Base-by-base conservation (phyloP, 2,113 vertebrate genomes). In the Trogon melanurus region DNA sequence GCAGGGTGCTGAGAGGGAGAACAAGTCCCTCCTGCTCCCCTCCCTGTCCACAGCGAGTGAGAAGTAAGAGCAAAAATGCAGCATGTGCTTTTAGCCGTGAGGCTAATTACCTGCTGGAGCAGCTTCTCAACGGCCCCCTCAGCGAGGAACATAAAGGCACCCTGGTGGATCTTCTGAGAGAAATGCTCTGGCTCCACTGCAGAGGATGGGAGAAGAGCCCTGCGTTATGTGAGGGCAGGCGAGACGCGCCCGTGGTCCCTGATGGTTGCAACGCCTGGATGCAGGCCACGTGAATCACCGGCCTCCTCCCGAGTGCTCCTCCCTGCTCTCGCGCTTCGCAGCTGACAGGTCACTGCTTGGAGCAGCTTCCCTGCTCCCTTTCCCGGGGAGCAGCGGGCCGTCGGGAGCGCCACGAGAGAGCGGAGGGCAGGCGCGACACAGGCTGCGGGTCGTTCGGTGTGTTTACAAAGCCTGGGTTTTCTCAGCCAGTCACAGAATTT, bases 331-430 rank as follows among this genome's bases (percentile, higher is more conserved):
- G 2, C 61, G 0, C 50, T 70, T 9, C 1, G 11, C 62, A 26
- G 66, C 76, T 57, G 66, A n/a, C 50, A 27, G 79, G 64, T 32
- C 23, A 2, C 23, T 9, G 36, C 47, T 41, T 10, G 15, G 53
- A 41, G 36, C 3, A 2, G 64, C 88, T 51, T 79, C 38, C 57
- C 11, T 41, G 13, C 41, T 41, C 45, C 89, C 30, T 45, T 51
- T n/a, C 69, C 69, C 8, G 0, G 26, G 34, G 67, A n/a, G 10
- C 16, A 3, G 80, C 17, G 27, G 9, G 26, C 32, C 32, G 1
- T 3, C 1, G 4, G 51, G 29, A 65, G 9, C 25, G 0, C 41
- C 73, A 53, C 3, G 0, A 17, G 74, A 29, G 57, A 61, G 32
- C 47, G 15, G 57, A 62, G 58, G 60, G 54, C 36, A 27, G 30